phyloP scores from a whole-genome alignment of 2,113 vertebrate genomes.

The Amblyopsis rosae region DNA sequence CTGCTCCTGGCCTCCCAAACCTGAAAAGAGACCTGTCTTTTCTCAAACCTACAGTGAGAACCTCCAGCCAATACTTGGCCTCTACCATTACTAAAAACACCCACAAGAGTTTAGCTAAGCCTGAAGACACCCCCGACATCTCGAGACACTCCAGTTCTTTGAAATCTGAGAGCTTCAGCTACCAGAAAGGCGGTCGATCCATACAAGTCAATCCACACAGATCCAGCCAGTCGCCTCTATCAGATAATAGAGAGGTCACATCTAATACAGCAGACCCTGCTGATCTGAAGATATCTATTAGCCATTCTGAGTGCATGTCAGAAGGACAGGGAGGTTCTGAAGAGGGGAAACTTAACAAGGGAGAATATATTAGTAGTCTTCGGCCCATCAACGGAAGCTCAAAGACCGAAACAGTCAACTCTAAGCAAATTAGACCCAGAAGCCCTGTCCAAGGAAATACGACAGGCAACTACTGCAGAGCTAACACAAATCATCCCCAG shows the following conservation, averaged over 20 bases:
- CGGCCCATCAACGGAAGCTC: constrained; percentile 36
- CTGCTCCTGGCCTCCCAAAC: constrained; percentile 26
- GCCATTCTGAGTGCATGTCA: constrained; percentile 44
- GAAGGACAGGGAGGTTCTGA: constrained; percentile 35
- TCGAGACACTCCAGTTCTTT: constrained; percentile 30
- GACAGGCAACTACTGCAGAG: constrained; percentile 19
- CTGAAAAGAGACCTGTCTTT: constrained; percentile 76
- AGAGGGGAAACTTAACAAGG: constrained; percentile 20
- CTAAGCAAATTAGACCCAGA: constrained; percentile 24
- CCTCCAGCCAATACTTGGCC: constrained; percentile 92
- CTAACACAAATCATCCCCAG: constrained; percentile 19
- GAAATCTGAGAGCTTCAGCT: constrained; percentile 25
- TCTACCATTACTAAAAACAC: constrained; percentile 84
- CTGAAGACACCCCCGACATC: constrained; percentile 17
- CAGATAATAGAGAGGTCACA: constrained; percentile 40
- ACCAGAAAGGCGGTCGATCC: constrained; percentile 49
- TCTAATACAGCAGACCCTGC: constrained; percentile 6
- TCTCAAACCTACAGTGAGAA: constrained; percentile 84
- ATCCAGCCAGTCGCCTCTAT: constrained; percentile 20
- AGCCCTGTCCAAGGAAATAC: constrained; percentile 25
- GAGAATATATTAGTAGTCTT: constrained; percentile 15
- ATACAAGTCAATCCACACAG: constrained; percentile 45
- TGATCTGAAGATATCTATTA: constrained; percentile 47
- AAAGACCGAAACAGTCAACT: constrained; percentile 33
- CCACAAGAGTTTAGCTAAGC: constrained; percentile 46